Base-by-base conservation (phyloP, 2,888 invertebrate genomes). In the Cephus sareptanus region DNA sequence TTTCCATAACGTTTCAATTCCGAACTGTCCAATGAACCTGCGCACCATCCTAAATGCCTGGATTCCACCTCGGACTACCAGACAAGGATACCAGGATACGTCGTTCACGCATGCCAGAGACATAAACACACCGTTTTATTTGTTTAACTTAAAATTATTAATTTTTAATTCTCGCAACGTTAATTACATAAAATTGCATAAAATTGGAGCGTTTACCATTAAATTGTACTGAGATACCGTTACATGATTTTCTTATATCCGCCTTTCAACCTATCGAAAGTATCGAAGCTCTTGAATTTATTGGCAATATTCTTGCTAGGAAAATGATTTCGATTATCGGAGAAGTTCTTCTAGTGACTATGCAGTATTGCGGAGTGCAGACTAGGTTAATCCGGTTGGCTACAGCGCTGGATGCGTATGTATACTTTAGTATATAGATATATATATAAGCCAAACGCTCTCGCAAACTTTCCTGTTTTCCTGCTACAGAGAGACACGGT, bases 1-100 rank as follows among this genome's bases (percentile, higher is more conserved):
- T 85, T 87, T 85, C 85, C 84, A 81, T 83, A 85, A 86, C 81
- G 80, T 83, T 83, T 86, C 85, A 85, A 86, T 85, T 83, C 76
- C 69, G 74, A 68, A 56, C 23, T 56, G 56, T 56, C 56, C 56
- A 56, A 1, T 56, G 56, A 56, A 23, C 56, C 23, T 56, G 56
- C 56, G 56, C 56, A 56, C 2, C 23, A 9, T 56, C 56, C 23
- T 15, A 56, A 56, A 56, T 23, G 9, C 2, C 23, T 56, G 9
- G 56, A 56, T 23, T 56, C 9, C 9, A 23, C 9, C 56, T 9
- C 9, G 23, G 56, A 56, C 23, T 23, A 40, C 40, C 23, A 40
- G 40, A 23, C 4, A 23, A 23, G 40, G 9, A 40, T 40, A 23
- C 9, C 56, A 56, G 56, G 23, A 56, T 56, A 23, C 9, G 9